Evolutionary conservation across 2,888 invertebrate genomes (phyloP).

Genomic region (Drosophila borealis): DNA sequence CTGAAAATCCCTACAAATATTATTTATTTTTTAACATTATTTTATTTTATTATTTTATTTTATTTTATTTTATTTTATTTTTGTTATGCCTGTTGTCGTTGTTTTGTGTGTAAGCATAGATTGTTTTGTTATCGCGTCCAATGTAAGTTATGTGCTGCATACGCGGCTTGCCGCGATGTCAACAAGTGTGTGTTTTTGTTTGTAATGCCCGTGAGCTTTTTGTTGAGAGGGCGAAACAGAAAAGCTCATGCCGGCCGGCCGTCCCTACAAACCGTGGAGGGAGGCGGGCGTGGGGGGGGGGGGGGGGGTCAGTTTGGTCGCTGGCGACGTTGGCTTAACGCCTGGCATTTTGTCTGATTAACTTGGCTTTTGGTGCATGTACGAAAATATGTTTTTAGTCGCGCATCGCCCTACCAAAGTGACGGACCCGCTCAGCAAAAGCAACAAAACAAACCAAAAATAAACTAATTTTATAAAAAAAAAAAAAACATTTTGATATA

Average conservation of each 20-base stretch:
- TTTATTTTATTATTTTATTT: neutral
- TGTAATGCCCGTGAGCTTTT: neutral
- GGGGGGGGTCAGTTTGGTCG: slow-evolving; percentile 8
- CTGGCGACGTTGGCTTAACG: slow-evolving; percentile 35
- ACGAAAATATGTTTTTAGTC: slow-evolving; percentile 33
- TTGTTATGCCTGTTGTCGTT: neutral
- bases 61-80: neutral
- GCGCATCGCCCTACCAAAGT: slow-evolving; percentile 28
- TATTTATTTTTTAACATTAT: neutral
- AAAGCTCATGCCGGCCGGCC: slow-evolving; percentile 31
- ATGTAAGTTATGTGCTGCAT: neutral
- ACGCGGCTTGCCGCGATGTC: slow-evolving; percentile 16
- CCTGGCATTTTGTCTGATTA: slow-evolving; percentile 36
- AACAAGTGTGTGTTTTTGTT: slow-evolving; percentile 39
- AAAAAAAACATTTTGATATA: neutral
- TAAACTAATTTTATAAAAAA: neutral
- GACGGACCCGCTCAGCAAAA: slow-evolving; percentile 11
- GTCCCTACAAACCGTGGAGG: neutral
- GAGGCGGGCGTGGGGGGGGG: neutral
- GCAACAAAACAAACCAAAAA: neutral
- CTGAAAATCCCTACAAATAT: neutral
- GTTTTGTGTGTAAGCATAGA: neutral
- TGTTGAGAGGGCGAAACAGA: slow-evolving; percentile 2
- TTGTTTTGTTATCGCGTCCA: neutral
- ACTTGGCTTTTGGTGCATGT: slow-evolving; percentile 40